A percentile compares a stretch with the other conserved stretches of the same genome.
phyloP scores from a whole-genome alignment of 2,113 vertebrate genomes.

The Eudyptes chrysolophus region DNA sequence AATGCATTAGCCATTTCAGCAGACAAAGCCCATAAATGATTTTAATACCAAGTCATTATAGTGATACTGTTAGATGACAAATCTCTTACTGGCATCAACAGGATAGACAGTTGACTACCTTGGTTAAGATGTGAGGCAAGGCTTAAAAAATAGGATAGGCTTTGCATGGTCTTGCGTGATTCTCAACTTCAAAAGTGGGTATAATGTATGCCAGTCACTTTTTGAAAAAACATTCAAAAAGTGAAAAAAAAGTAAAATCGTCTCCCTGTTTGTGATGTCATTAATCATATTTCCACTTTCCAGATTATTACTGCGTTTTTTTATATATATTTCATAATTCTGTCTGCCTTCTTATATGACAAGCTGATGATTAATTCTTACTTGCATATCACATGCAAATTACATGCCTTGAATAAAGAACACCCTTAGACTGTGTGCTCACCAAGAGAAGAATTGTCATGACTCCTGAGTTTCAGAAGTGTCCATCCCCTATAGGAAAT shows the following conservation, averaged over 20 bases:
- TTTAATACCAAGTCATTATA: background rate
- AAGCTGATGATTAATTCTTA: background rate
- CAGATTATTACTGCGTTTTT: background rate
- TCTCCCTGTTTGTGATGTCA: background rate
- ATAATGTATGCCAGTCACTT: background rate
- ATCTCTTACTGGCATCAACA: background rate
- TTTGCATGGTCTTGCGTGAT: background rate
- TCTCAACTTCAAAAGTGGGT: background rate
- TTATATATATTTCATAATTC: background rate
- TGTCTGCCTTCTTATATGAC: background rate
- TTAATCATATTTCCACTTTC: background rate
- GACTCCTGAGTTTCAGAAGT: background rate
- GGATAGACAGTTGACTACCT: too few relatives aligned
- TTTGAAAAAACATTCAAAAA: background rate
- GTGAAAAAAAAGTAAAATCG: background rate
- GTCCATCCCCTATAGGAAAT: background rate
- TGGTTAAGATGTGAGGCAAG: background rate
- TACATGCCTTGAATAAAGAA: background rate
- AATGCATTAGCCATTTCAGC: background rate
- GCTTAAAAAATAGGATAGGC: background rate
- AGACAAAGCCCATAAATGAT: background rate
- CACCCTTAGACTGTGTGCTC: background rate
- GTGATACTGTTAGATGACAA: background rate
- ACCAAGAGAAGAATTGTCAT: background rate
- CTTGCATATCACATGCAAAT: background rate